These are phyloP conservation scores for Nomada ferruginata DNA, from an alignment of 2,888 invertebrate genomes.

Conservation along the genomic window DNA sequence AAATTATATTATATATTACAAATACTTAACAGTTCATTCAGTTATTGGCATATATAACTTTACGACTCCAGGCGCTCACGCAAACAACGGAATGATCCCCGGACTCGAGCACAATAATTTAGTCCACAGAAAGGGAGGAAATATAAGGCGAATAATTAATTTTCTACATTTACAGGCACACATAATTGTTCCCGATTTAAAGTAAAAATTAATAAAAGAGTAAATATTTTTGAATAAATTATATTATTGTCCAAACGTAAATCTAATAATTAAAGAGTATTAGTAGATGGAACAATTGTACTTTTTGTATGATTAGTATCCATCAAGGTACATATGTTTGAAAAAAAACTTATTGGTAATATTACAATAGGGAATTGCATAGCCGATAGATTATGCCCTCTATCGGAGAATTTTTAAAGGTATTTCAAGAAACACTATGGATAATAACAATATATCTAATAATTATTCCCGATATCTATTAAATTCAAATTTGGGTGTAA, in stretches of 20 bases:
- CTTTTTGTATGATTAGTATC: background rate
- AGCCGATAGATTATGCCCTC: slow-evolving; percentile 30
- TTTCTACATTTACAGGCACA: background rate
- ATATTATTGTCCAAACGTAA: background rate
- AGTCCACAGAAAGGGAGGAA: background rate
- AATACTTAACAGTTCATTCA: background rate
- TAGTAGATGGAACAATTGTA: background rate
- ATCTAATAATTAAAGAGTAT: background rate
- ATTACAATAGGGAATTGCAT: background rate
- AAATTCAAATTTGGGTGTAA: background rate
- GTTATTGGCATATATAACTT: background rate
- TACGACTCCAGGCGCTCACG: no score
- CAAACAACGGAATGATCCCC: background rate
- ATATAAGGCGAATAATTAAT: background rate
- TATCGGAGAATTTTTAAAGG: slow-evolving; percentile 9
- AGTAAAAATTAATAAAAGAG: background rate
- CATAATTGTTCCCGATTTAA: background rate
- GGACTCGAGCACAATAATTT: background rate
- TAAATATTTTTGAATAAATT: background rate
- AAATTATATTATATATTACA: background rate
- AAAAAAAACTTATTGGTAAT: background rate
- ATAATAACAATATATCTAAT: background rate
- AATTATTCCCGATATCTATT: background rate
- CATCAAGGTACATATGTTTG: background rate
- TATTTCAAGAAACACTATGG: background rate